Conservation (phyloP, 1,140 invertebrate genomes). For the Papilio helenus region DNA sequence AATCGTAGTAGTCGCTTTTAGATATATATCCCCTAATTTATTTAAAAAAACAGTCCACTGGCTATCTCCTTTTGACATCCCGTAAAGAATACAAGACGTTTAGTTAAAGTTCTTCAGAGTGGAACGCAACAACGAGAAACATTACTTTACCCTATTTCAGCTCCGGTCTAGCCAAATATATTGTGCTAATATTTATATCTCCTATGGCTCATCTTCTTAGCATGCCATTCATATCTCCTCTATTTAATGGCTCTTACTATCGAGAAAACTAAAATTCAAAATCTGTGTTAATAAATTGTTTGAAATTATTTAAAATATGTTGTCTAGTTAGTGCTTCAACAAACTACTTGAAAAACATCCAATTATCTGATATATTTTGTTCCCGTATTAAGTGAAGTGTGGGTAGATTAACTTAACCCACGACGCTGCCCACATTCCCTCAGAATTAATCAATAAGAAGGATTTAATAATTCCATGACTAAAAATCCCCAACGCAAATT, state of each 20-base stretch:
- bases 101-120: no score
- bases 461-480: neutral
- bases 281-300: neutral
- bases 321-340: no score
- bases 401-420: neutral
- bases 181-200: slow-evolving; percentile 7
- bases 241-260: neutral
- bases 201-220: neutral
- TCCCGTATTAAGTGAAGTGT: neutral
- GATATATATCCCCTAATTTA: no score
- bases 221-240: slow-evolving; percentile 4
- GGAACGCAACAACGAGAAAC: no score
- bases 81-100: no score
- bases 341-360: neutral
- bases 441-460: neutral
- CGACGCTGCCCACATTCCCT: neutral
- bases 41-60: no score
- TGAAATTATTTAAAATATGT: neutral
- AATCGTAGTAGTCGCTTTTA: no score
- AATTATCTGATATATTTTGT: neutral
- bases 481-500: no score
- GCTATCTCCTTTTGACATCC: no score
- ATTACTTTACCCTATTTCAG: no score
- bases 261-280: neutral
- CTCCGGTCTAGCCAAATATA: slow-evolving; percentile 3